Evolutionary conservation across 2,797 vertebrate species (phyloP).

Genomic region (Bufotes viridis): DNA sequence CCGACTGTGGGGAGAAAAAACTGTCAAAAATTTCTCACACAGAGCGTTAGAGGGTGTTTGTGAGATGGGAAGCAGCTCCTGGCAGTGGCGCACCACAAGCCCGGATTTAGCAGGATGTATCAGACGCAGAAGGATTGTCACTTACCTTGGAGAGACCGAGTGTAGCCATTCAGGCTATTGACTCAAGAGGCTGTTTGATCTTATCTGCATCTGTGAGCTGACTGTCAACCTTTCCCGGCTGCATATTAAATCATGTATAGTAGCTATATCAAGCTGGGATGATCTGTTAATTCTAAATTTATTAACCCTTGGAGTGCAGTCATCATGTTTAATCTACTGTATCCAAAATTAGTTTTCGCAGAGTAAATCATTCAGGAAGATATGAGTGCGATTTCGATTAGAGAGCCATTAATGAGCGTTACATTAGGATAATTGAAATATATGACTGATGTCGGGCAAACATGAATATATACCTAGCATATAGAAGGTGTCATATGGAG

Average conservation of each 20-base stretch:
- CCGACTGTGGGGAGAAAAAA: not conserved
- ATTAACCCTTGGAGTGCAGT: constrained; percentile 83
- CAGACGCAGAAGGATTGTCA: constrained; percentile 72
- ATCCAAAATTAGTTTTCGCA: constrained; percentile 76
- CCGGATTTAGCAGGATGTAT: constrained; percentile 69
- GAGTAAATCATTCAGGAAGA: constrained; percentile 75
- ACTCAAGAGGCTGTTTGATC: constrained; percentile 82
- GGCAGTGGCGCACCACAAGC: not conserved
- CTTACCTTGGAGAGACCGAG: constrained; percentile 78
- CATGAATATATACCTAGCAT: constrained; percentile 4
- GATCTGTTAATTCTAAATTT: constrained; percentile 85
- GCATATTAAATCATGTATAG: constrained; percentile 83
- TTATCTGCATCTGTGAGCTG: constrained; percentile 82
- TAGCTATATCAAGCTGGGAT: constrained; percentile 82
- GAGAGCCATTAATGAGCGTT: constrained; percentile 67
- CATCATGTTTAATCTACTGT: constrained; percentile 80
- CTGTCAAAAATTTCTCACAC: not conserved
- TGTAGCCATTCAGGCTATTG: constrained; percentile 78
- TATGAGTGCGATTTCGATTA: constrained; percentile 69
- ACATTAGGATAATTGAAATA: constrained; percentile 66
- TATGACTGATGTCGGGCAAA: constrained; percentile 52
- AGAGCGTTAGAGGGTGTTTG: not conserved
- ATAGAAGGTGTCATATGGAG: not conserved
- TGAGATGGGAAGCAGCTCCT: not conserved
- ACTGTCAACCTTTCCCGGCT: constrained; percentile 80